phyloP scores from a whole-genome alignment of 1,140 invertebrate genomes.

The Chrysopa pallens region DNA sequence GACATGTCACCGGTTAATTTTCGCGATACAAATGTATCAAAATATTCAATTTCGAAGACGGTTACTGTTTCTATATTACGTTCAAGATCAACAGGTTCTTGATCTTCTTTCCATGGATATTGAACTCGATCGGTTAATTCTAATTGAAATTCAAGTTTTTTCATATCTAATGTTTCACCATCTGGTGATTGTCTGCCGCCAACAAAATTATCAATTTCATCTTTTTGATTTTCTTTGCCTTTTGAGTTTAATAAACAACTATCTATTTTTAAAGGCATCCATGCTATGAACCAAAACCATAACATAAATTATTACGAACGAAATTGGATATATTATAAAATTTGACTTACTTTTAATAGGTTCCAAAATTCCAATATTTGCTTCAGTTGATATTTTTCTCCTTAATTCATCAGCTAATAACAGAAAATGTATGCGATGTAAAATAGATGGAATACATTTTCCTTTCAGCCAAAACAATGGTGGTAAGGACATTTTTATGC shows the following conservation, averaged over 20 bases:
- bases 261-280: too few relatives aligned
- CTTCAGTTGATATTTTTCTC: too few relatives aligned
- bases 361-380: too few relatives aligned
- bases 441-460: constrained; percentile 67
- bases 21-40: constrained; percentile 33
- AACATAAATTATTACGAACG: too few relatives aligned
- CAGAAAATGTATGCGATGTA: constrained; percentile 34
- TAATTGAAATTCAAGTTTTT: neutral
- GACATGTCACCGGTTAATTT: constrained; percentile 1
- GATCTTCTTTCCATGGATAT: constrained; percentile 30
- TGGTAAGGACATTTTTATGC: constrained; percentile 67
- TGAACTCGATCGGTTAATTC: neutral
- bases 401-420: neutral
- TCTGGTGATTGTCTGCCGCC: constrained; percentile 13
- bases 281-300: too few relatives aligned
- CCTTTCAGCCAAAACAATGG: constrained; percentile 82
- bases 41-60: constrained; percentile 47
- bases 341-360: too few relatives aligned
- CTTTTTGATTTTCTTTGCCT: too few relatives aligned
- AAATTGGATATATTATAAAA: too few relatives aligned
- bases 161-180: neutral
- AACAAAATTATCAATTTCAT: too few relatives aligned
- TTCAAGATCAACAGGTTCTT: constrained; percentile 46
- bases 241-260: too few relatives aligned
- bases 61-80: constrained; percentile 34